These are phyloP conservation scores for Leucophenga montana DNA, from an alignment of 2,888 invertebrate genomes.

Conservation along the genomic window DNA sequence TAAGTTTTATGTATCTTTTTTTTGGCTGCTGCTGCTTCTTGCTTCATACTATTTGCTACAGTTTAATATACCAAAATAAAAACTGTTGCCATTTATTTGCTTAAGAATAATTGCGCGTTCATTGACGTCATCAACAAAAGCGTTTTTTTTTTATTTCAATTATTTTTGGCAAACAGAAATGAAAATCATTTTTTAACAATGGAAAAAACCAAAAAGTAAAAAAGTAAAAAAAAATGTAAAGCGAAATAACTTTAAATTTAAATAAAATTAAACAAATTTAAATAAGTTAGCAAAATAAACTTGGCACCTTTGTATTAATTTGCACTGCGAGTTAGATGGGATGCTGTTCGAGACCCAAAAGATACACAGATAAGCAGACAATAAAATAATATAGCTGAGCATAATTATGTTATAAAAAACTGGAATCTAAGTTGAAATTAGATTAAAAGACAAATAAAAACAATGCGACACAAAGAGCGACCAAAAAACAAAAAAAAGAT, in stretches of 20 bases:
- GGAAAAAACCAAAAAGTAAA: constrained; percentile 25
- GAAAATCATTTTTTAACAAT: constrained; percentile 37
- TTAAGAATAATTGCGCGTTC: constrained; percentile 23
- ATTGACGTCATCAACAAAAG: constrained; percentile 58
- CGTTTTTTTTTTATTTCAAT: constrained; percentile 22
- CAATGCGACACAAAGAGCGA: too few relatives aligned
- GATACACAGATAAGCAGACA: constrained; percentile 19
- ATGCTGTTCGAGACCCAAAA: neutral
- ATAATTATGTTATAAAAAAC: constrained; percentile 44
- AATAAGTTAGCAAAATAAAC: constrained; percentile 49
- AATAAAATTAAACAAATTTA: constrained; percentile 53
- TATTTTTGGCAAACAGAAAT: constrained; percentile 28
- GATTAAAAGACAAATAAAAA: too few relatives aligned
- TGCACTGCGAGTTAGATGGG: constrained; percentile 28
- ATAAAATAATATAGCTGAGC: neutral
- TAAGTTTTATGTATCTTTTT: too few relatives aligned
- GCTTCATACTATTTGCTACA: too few relatives aligned
- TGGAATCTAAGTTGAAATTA: constrained; percentile 31
- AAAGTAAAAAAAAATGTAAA: constrained; percentile 53
- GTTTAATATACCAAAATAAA: too few relatives aligned
- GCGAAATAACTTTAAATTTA: constrained; percentile 50
- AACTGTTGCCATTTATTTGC: too few relatives aligned
- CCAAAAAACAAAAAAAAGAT: constrained; percentile 35
- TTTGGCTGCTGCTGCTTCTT: too few relatives aligned
- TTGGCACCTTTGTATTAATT: constrained; percentile 57